Conservation (phyloP, 2,888 invertebrate species). For the Lapara coniferarum region DNA sequence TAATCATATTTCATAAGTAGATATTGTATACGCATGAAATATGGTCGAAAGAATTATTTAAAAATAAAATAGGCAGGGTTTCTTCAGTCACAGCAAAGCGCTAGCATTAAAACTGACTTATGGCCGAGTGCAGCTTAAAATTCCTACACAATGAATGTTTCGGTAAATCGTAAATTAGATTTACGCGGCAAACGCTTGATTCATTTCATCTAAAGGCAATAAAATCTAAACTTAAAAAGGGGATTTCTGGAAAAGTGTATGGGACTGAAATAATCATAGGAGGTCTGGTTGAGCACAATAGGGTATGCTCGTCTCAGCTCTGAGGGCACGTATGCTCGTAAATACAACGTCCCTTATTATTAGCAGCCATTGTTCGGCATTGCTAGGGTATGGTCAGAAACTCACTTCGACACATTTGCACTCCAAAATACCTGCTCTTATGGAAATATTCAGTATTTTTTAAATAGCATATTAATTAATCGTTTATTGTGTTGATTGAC, state of each 20-base stretch:
- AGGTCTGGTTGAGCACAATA: slow-evolving; percentile 78
- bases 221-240: slow-evolving; percentile 70
- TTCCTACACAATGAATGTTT: slow-evolving; percentile 52
- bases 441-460: background rate
- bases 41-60: background rate
- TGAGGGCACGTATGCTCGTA: slow-evolving; percentile 81
- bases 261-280: slow-evolving; percentile 80
- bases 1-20: background rate
- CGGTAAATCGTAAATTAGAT: slow-evolving; percentile 64
- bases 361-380: slow-evolving; percentile 79
- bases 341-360: slow-evolving; percentile 82
- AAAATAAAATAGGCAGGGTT: slow-evolving; percentile 8
- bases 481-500: too few species aligned
- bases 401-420: slow-evolving; percentile 3
- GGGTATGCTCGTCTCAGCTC: slow-evolving; percentile 75
- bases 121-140: slow-evolving; percentile 45
- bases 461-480: background rate
- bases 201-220: slow-evolving; percentile 65
- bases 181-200: slow-evolving; percentile 59
- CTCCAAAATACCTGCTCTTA: background rate
- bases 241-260: slow-evolving; percentile 76
- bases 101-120: slow-evolving; percentile 48
- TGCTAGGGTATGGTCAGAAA: slow-evolving; percentile 45
- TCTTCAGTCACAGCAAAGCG: slow-evolving; percentile 33
- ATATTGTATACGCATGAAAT: background rate